Evolutionary conservation across 1,140 invertebrate genomes (phyloP).

Genomic region (Melitaea cinxia): DNA sequence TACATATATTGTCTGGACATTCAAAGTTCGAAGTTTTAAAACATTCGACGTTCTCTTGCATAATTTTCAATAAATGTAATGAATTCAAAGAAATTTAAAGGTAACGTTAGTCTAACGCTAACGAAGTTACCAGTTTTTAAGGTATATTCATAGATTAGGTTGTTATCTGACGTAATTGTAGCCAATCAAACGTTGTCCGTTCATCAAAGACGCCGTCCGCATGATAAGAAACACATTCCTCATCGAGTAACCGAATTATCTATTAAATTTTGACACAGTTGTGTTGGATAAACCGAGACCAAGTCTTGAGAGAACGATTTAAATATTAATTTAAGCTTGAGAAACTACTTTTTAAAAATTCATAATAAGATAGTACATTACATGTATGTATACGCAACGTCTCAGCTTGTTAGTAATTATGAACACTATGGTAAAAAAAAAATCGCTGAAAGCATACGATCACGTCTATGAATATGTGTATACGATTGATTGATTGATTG

Average conservation of each 20-base stretch:
- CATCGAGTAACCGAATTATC: conserved; percentile 73
- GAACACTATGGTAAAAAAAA: too few species aligned
- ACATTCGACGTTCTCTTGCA: too few species aligned
- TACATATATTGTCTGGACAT: too few species aligned
- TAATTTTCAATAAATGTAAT: not conserved
- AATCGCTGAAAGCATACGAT: too few species aligned
- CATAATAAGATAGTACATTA: too few species aligned
- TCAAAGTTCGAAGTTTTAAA: too few species aligned
- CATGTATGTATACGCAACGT: too few species aligned
- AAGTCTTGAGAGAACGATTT: conserved; percentile 31
- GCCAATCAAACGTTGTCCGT: conserved; percentile 45
- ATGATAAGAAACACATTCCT: conserved; percentile 74
- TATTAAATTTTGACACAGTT: conserved; percentile 68
- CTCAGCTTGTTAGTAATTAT: too few species aligned
- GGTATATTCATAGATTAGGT: conserved; percentile 3
- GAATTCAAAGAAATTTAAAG: not conserved
- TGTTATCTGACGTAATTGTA: conserved; percentile 9
- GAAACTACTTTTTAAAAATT: too few species aligned
- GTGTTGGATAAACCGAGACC: conserved; percentile 27
- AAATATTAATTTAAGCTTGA: conserved; percentile 3
- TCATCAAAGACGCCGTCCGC: conserved; percentile 67
- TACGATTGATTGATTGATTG: too few species aligned
- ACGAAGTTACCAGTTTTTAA: conserved; percentile 6
- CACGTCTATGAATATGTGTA: too few species aligned
- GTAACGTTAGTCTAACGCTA: not conserved